Base-by-base conservation (phyloP, 2,888 invertebrate genomes). In the Folsomia candida region DNA sequence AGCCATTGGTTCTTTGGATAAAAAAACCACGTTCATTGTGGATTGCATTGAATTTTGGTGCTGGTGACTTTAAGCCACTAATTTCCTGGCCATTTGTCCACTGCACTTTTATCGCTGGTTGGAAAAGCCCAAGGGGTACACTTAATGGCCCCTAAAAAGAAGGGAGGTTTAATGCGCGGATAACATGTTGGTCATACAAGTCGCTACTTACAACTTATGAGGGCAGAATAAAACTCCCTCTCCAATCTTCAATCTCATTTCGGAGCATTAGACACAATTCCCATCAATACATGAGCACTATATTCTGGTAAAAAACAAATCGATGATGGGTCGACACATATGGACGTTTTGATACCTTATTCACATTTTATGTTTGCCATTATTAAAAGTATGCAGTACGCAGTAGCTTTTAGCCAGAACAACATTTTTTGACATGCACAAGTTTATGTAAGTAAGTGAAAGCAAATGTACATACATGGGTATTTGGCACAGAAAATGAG, bases 181-280 rank as follows among this genome's bases (percentile, higher is more conserved):
- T 54, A 54, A 54, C 54, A 54, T 54, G 54, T 54, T n/a, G 54
- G 54, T 54, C 54, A 54, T 54, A 54, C 54, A 54, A 54, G 54
- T 54, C 54, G 54, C 54, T 54, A 54, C 54, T 54, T 54, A 54
- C n/a, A n/a, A 54, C 11, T 6, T 14, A 6, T 14, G 22, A n/a
- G 22, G 54, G 18, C 54, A 54, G 20, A 54, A 18, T 20, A 54
- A 14, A 14, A 4, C 54, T 54, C 54, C 54, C 54, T 54, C 54
- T 54, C 54, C 54, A 54, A 54, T 54, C 54, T 37, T 54, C 54
- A 54, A 54, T 37, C 37, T 37, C 37, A 37, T 37, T 37, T 37
- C 37, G 37, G 37, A 37, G 37, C 37, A 37, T 37, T 37, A 37
- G 37, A 14, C 37, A 37, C 37, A n/a, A n/a, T n/a, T n/a, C n/a